A percentile compares a stretch with the other conserved stretches of the same genome.
These are phyloP conservation scores for Listronotus oregonensis DNA, from an alignment of 1,140 invertebrate species.

Conservation along the genomic window DNA sequence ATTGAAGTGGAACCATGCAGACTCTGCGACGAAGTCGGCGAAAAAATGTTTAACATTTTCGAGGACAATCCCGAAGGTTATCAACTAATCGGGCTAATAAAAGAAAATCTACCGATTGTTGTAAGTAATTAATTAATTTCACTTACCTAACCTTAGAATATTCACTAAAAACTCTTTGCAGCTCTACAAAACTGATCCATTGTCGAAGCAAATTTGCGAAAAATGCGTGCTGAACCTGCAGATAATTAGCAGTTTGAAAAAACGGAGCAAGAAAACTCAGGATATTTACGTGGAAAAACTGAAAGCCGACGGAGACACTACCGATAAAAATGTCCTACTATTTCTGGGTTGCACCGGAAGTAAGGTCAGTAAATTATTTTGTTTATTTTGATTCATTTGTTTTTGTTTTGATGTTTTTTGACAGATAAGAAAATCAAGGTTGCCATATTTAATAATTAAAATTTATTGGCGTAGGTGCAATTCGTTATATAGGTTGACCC, in stretches of 20 bases:
- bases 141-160: conserved; percentile 9
- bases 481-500: neutral
- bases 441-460: neutral
- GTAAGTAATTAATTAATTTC: conserved; percentile 47
- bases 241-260: conserved; percentile 48
- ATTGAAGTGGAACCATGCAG: conserved; percentile 45
- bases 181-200: conserved; percentile 53
- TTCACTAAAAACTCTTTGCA: conserved; percentile 34
- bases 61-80: conserved; percentile 49
- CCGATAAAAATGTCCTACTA: conserved; percentile 36
- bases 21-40: conserved; percentile 49
- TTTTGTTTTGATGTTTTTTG: conserved; percentile 10
- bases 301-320: conserved; percentile 30
- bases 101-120: conserved; percentile 51
- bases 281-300: conserved; percentile 47
- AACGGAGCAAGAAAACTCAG: conserved; percentile 43
- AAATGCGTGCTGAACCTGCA: conserved; percentile 49
- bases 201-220: conserved; percentile 53
- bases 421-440: conserved; percentile 1
- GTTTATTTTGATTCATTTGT: conserved; percentile 11
- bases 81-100: conserved; percentile 51
- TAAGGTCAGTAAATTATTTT: conserved; percentile 26
- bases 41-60: conserved; percentile 52
- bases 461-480: neutral
- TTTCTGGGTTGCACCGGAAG: conserved; percentile 38